phyloP scores from a whole-genome alignment of 2,113 vertebrate genomes.

The Varanus salvator region DNA sequence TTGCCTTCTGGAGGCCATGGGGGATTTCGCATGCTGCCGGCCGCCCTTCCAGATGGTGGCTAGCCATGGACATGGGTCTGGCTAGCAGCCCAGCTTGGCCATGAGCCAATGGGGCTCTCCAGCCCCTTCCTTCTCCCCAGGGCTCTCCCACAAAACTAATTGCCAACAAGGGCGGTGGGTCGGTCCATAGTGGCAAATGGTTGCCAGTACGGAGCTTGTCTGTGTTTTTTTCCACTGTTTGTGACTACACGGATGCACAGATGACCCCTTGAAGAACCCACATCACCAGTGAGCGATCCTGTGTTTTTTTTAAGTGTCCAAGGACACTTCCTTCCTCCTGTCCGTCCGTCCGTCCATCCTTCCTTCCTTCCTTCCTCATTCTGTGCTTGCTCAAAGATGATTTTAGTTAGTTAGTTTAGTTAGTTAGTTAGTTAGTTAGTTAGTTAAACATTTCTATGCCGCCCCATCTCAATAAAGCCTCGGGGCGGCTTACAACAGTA shows the following conservation, averaged over 20 bases:
- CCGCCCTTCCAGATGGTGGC: neutral
- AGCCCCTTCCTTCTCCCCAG: neutral
- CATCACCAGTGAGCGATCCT: conserved; percentile 35
- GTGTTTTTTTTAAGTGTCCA: neutral
- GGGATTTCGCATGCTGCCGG: too few species aligned
- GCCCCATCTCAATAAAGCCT: too few species aligned
- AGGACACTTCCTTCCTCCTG: neutral
- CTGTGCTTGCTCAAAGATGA: neutral
- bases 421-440: too few species aligned
- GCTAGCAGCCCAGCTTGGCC: neutral
- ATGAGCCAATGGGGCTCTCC: neutral
- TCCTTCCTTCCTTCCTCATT: neutral
- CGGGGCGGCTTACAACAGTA: too few species aligned
- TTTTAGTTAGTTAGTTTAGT: too few species aligned
- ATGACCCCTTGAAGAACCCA: neutral
- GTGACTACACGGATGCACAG: neutral
- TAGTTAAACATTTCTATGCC: too few species aligned
- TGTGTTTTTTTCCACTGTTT: too few species aligned
- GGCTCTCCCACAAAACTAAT: neutral
- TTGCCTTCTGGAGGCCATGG: neutral
- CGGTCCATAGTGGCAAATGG: conserved; percentile 12
- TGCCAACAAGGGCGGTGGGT: too few species aligned
- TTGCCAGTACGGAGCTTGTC: too few species aligned
- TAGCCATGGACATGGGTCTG: neutral
- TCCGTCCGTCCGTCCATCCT: too few species aligned